These are phyloP conservation scores for Myotis findleyi DNA, from an alignment of 2,797 vertebrate genomes.

Conservation along the genomic window DNA sequence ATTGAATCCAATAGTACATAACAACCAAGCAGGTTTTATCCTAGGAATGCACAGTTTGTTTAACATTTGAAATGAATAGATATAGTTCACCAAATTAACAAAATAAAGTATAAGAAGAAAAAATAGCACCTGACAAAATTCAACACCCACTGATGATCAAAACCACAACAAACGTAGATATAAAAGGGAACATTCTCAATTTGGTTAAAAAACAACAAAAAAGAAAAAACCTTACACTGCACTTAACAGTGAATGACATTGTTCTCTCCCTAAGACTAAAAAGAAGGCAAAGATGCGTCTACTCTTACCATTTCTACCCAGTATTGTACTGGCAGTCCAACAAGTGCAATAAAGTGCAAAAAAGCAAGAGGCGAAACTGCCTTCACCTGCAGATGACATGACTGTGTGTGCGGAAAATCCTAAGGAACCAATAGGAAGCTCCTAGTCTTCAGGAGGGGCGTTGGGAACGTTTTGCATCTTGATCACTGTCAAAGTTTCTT, in stretches of 20 bases:
- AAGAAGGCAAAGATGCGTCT: background rate
- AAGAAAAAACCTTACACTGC: background rate
- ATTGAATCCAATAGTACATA: background rate
- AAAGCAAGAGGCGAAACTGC: background rate
- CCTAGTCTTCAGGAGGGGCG: background rate
- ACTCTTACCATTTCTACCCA: background rate
- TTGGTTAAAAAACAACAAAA: background rate
- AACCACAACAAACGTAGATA: background rate
- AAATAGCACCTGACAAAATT: background rate
- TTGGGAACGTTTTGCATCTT: background rate
- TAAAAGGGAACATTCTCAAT: background rate
- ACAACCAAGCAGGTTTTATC: background rate
- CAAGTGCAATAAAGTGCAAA: background rate
- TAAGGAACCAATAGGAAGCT: background rate
- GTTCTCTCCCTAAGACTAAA: background rate
- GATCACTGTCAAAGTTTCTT: background rate
- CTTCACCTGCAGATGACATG: background rate
- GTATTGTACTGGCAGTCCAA: background rate
- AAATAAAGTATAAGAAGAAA: background rate
- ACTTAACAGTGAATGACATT: background rate
- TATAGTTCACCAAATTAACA: background rate
- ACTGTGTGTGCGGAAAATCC: background rate
- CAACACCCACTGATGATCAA: background rate
- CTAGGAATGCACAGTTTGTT: background rate
- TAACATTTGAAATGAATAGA: slow-evolving; percentile 13